Percentiles rank a stretch among this genome's conserved stretches.
Conservation (phyloP, 2,113 vertebrate species). For the Erythrolamprus reginae region DNA sequence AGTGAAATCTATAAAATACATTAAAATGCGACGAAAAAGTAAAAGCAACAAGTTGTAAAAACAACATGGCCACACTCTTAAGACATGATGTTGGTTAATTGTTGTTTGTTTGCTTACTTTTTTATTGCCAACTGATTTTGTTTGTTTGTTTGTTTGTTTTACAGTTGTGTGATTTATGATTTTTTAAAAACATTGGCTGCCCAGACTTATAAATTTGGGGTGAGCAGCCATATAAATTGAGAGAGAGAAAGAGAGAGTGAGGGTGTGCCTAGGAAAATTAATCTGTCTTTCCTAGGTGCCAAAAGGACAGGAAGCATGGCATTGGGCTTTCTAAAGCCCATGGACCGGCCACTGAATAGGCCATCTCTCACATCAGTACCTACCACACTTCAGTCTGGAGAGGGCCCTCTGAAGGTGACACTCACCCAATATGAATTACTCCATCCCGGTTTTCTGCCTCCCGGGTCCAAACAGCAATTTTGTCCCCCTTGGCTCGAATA, state of each 20-base stretch:
- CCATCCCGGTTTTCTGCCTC: constrained; percentile 75
- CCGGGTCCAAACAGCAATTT: constrained; percentile 82
- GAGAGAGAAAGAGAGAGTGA: not conserved
- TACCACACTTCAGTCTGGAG: not conserved
- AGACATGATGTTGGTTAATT: not conserved
- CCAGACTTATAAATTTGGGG: not conserved
- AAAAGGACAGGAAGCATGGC: not conserved
- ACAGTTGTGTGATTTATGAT: not conserved
- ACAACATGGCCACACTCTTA: not conserved
- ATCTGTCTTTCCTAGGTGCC: not conserved
- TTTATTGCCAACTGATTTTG: not conserved
- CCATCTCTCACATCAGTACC: not conserved
- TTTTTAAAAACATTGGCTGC: not conserved
- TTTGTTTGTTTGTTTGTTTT: no score
- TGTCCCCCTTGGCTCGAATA: constrained; percentile 81
- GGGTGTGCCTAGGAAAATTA: not conserved
- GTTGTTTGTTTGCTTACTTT: not conserved
- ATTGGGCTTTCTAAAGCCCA: not conserved
- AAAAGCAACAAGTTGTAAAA: not conserved
- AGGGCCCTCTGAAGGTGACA: not conserved
- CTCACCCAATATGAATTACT: constrained; percentile 80
- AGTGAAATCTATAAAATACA: not conserved
- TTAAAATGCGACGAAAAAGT: not conserved
- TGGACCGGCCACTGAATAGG: not conserved
- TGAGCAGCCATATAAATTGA: not conserved